Conservation (phyloP, 2,113 vertebrate genomes). For the Ciconia stormi region DNA sequence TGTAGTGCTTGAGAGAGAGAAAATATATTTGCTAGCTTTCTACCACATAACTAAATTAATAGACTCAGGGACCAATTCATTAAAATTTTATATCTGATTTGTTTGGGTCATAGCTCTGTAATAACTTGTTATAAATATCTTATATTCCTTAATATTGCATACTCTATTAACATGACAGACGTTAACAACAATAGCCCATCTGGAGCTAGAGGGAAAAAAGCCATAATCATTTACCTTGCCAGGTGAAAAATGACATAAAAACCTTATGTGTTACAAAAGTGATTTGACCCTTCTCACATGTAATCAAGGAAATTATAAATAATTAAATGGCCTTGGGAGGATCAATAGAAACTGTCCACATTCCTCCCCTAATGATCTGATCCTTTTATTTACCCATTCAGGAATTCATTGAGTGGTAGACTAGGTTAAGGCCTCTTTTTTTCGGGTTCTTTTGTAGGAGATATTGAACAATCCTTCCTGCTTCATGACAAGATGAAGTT, state of each 20-base stretch:
- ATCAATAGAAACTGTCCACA: constrained; percentile 37
- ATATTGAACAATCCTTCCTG: neutral
- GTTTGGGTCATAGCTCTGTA: constrained; percentile 47
- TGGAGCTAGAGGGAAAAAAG: constrained; percentile 52
- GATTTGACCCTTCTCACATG: constrained; percentile 55
- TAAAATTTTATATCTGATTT: constrained; percentile 61
- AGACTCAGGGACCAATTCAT: constrained; percentile 40
- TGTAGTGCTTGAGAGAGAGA: neutral
- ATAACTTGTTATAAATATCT: constrained; percentile 64
- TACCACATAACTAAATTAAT: constrained; percentile 44
- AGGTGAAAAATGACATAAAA: constrained; percentile 61
- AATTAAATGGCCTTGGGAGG: constrained; percentile 41
- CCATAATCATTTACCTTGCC: constrained; percentile 40
- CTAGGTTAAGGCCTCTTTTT: neutral
- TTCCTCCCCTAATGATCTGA: neutral
- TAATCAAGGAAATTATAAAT: constrained; percentile 63
- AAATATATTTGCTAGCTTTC: constrained; percentile 16
- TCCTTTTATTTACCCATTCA: neutral
- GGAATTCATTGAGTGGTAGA: neutral
- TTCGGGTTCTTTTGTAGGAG: neutral
- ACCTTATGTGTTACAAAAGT: constrained; percentile 31
- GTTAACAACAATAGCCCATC: constrained; percentile 44
- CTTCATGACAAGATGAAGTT: neutral
- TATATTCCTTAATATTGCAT: constrained; percentile 66
- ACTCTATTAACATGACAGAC: constrained; percentile 49